These are phyloP conservation scores for Stomatorhinus ivindoensis DNA, from an alignment of 2,113 vertebrate species.

Conservation along the genomic window DNA sequence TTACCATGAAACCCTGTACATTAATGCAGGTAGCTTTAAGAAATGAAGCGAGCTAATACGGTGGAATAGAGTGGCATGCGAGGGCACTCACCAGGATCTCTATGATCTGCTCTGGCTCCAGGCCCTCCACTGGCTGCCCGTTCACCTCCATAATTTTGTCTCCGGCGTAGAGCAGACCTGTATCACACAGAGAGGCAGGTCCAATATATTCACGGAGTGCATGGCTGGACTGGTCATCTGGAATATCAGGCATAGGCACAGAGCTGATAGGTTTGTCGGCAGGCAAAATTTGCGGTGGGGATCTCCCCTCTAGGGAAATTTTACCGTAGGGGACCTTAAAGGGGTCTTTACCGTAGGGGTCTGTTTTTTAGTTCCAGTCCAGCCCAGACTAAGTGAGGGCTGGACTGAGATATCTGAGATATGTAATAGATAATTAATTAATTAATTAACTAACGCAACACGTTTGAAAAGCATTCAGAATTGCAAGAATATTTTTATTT, in stretches of 20 bases:
- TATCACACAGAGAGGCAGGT: background rate
- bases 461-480: too few relatives aligned
- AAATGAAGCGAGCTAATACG: background rate
- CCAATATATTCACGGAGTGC: background rate
- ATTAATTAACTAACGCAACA: too few relatives aligned
- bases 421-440: too few relatives aligned
- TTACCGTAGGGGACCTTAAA: too few relatives aligned
- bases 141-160: slow-evolving; percentile 93
- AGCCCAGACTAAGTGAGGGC: background rate
- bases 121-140: slow-evolving; percentile 76
- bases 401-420: background rate
- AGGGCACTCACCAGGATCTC: slow-evolving; percentile 74
- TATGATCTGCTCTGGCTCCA: slow-evolving; percentile 91
- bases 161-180: slow-evolving; percentile 84
- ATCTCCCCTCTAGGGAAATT: too few relatives aligned
- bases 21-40: background rate
- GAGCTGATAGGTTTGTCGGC: too few relatives aligned
- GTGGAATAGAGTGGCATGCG: background rate
- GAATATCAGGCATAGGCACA: too few relatives aligned
- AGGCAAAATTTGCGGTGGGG: too few relatives aligned
- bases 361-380: too few relatives aligned
- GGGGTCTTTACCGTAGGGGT: too few relatives aligned
- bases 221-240: too few relatives aligned
- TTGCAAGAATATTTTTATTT: too few relatives aligned
- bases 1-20: background rate